Base-by-base conservation (phyloP, 2,113 vertebrate species). In the Barnardius zonarius region DNA sequence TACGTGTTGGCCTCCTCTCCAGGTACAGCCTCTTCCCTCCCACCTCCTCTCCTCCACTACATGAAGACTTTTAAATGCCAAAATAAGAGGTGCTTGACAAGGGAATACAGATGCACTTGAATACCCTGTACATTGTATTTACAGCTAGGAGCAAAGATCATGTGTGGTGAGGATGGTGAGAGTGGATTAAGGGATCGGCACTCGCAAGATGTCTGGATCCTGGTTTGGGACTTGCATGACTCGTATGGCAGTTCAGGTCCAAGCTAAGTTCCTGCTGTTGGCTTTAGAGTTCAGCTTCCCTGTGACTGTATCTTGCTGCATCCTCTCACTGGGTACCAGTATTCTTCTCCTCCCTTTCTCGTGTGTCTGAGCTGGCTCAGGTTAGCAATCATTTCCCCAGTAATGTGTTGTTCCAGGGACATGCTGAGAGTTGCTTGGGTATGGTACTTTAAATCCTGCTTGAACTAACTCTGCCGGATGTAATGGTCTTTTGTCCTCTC, bases 281-380 rank as follows among this genome's bases (percentile, higher is more conserved):
- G 11, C 24, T 89, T 80, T 78, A 31, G 52, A 72, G 20, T 63
- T 91, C 48, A 46, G 17, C 25, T 73, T 74, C 13, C 23, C 19
- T 74, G 0, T 39, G 14, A 18, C 30, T 78, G 28, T 22, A 33
- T 72, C 30, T 83, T 55, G 17, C 44, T 86, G 14, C 24, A 31
- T 79, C 67, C 43, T 92, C 74, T 75, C 35, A n/a, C 33, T 69
- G 68, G 39, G 18, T 43, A 31, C 17, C 24, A 8, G 5, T 61
- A 24, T 39, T 82, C 43, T 39, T 39, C 27, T 70, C 23, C 14
- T 81, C 14, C 46, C 22, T 82, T 62, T 48, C 33, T 82, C 6
- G 5, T 0, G 0, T 63, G 18, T 68, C 55, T 63, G n/a, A 81
- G 43, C 13, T 57, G 33, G n/a, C 44, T 62, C 39, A 61, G 28